Base-by-base conservation (phyloP, 2,888 invertebrate species). In the Eupsilia transversa region DNA sequence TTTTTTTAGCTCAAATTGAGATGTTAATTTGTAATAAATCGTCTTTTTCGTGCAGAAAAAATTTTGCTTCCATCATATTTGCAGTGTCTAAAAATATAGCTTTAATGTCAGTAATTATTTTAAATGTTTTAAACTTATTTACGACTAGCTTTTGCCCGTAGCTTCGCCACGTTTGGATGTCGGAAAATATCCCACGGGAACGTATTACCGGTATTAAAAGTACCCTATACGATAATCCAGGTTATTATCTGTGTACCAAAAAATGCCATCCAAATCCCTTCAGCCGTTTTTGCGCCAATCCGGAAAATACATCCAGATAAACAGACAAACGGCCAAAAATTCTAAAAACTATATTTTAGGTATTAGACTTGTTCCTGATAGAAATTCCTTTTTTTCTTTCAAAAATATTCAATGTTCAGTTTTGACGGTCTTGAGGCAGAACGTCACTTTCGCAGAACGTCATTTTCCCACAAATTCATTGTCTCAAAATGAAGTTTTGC, bases 1-100 rank as follows among this genome's bases (percentile, higher is more conserved):
- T 77, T 86, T 86, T 86, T 85, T 85, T 75, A 73, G 73, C 54
- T 60, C 49, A 60, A 78, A 82, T 85, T 84, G 85, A 85, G 84
- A 79, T 60, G 82, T 85, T 69, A 83, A 75, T 75, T 77, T 74
- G 69, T 77, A 64, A 74, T 72, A 80, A 70, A 71, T 84, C 54
- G 63, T 61, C 68, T 75, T 70, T 74, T 78, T 63, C 35, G 23
- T 43, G 10, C 27, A 49, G 60, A 59, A 72, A 63, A 68, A 69
- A 67, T 6, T 1, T 30, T 3, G 33, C 38, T 33, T 30, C 30
- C 23, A 20, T 38, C 46, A 54, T 67, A 14, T 66, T 65, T 57
- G 35, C 35, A 14, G n/a, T n/a, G n/a, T 54, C 30, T 52, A 20
- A 56, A 56, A 61, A 69, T 33, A 52, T 60, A 6, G 17, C 3